Base-by-base conservation (phyloP, 2,113 vertebrate genomes). In the Chinchilla lanigera region DNA sequence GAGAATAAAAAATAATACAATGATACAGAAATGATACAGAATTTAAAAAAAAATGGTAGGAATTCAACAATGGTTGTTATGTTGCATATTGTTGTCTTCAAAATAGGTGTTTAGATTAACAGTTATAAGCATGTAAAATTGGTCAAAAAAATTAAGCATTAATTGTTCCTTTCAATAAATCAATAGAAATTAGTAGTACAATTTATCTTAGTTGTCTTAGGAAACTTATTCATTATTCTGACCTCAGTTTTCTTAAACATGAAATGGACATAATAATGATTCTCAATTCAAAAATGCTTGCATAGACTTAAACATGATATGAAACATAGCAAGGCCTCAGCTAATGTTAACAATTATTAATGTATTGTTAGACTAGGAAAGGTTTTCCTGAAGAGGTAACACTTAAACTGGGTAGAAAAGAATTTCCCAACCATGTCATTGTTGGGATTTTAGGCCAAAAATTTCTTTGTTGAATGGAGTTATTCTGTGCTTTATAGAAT, bases 281-380 rank as follows among this genome's bases (percentile, higher is more conserved):
- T 89, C 16, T 50, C 44, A 93, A 77, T 82, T 96, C 30, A 71
- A 4, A 86, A 89, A 78, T 86, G 7, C 6, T 54, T 56, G 35
- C 4, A 52, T 30, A 19, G 3, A 4, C 13, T 44, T 86, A 65
- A 28, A 71, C 30, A 81, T 3, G 44, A 75, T 35, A 83, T 17
- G 9, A 96, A 90, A 54, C 30, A 85, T 0, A 92, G 12, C 28
- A 89, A 65, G 5, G 86, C 2, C 17, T 94, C n/a, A 86, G 52
- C 54, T 93, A 86, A 67, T 71, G 19, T 82, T 91, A 94, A n/a
- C 26, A 67, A 38, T 90, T 73, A 38, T 81, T 84, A 67, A 38
- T 20, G 67, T 50, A 88, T 91, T 54, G 30, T 86, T 88, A 69
- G 91, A 81, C 26, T 77, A 61, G 16, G 1, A 93, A 73, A 86